Evolutionary conservation across 2,113 vertebrate genomes (phyloP), one percentile per base, ranked within the genome.

Genomic region (Platichthys flesus): DNA sequence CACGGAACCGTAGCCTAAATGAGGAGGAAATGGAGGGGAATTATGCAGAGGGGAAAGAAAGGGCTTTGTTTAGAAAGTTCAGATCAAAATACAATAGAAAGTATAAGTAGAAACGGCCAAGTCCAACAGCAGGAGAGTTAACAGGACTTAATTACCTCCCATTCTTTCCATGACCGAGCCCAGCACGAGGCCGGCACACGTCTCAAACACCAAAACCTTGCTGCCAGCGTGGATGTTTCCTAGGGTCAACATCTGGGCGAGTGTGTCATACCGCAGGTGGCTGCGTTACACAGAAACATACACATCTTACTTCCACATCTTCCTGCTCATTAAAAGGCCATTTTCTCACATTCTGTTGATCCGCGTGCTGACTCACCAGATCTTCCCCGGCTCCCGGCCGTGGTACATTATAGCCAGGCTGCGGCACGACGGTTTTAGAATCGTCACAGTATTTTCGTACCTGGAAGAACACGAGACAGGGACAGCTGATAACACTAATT

Each of bases 341-440:
- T 20, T 49, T 54, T 70, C 49, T 61, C 64, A 54, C 6, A 16
- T 8, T 6, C 10, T 42, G n/a, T 3, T 26, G 4, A 54, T 57
- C 26, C 35, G 13, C 0, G 0, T 16, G 56, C 51, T 49, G 67
- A 84, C 96, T 91, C 94, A 99, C 98, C 96, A 98, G 83, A 99
- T 97, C 95, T 99, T 99, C 52, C 96, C 97, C 55, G 98, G 98
- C 85, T 99, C 97, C 82, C 98, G 94, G 83, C 96, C 97, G 70
- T 99, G 96, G 87, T 99, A 99, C 98, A 99, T 99, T 88, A 96
- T 92, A n/a, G 98, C 97, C 81, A 99, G 92, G 90, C 98, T 97
- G 71, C 98, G 97, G 31, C 96, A 96, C 18, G 96, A 97, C 0
- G 98, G 98, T 63, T 95, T 99, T 57, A 99, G 90, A 76, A 99